Conservation (phyloP, 2,888 invertebrate genomes). For the Scotopteryx bipunctaria region DNA sequence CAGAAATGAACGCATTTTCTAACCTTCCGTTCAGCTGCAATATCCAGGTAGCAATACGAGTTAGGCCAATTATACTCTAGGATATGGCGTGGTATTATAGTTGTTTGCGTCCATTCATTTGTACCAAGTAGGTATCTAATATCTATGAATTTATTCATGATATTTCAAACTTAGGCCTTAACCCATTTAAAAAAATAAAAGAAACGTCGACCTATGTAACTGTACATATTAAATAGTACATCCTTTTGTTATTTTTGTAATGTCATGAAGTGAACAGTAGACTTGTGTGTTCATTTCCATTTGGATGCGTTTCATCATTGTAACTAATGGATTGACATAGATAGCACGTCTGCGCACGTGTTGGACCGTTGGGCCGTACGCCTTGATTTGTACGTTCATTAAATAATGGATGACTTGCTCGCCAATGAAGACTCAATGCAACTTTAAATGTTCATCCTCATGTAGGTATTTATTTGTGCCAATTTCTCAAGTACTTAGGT, state of each 20-base stretch:
- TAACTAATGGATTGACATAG: conserved; percentile 1
- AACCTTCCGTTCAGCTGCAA: conserved; percentile 23
- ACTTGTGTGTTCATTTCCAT: not conserved
- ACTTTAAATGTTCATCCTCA: too few species aligned
- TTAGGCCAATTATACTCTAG: conserved; percentile 11
- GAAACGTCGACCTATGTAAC: too few species aligned
- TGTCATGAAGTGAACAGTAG: not conserved
- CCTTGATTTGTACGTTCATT: conserved; percentile 5
- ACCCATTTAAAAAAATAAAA: too few species aligned
- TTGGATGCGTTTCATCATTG: not conserved
- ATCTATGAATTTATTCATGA: not conserved
- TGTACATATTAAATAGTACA: too few species aligned
- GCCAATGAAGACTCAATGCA: not conserved
- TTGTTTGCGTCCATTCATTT: conserved; percentile 8
- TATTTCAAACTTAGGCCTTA: too few species aligned
- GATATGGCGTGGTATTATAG: conserved; percentile 25
- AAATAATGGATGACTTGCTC: conserved; percentile 6
- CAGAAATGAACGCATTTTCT: conserved; percentile 15
- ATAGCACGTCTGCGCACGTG: conserved; percentile 4
- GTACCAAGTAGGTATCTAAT: not conserved
- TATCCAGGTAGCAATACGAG: conserved; percentile 22
- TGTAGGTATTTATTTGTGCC: too few species aligned
- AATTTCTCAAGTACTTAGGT: too few species aligned
- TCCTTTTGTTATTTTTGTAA: too few species aligned
- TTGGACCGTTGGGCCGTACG: not conserved